Percentiles rank a stretch among this genome's conserved stretches.
Evolutionary conservation across 2,888 invertebrate genomes (phyloP).

Genomic region (Pandemis cinnamomeana): DNA sequence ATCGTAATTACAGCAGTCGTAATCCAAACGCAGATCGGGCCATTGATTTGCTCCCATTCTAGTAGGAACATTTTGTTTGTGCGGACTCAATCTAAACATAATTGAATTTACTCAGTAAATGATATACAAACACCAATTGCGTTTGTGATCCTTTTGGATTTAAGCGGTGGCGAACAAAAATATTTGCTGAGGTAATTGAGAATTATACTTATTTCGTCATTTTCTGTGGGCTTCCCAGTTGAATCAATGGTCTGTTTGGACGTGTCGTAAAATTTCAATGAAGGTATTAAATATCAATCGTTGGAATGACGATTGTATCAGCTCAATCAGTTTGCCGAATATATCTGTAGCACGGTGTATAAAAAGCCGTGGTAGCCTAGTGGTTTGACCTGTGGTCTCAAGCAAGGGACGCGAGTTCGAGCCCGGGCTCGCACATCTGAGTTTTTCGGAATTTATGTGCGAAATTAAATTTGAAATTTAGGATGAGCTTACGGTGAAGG

Average conservation of each 20-base stretch:
- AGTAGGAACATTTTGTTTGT: constrained; percentile 10
- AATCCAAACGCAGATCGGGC: constrained; percentile 8
- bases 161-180: constrained; percentile 36
- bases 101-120: constrained; percentile 41
- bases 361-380: too few species aligned
- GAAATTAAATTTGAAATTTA: too few species aligned
- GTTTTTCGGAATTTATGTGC: too few species aligned
- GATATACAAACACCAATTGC: constrained; percentile 37
- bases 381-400: too few species aligned
- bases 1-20: neutral
- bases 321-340: neutral
- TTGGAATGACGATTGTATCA: neutral
- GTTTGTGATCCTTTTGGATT: constrained; percentile 29
- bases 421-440: too few species aligned
- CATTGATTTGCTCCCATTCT: constrained; percentile 12
- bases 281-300: neutral
- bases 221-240: constrained; percentile 7
- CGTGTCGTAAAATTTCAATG: constrained; percentile 5
- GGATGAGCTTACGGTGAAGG: too few species aligned
- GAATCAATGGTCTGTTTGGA: neutral
- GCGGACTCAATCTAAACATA: constrained; percentile 28
- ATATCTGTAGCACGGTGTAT: too few species aligned
- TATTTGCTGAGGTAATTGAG: constrained; percentile 40
- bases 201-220: constrained; percentile 14
- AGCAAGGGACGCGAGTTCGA: too few species aligned